Base-by-base conservation (phyloP, 1,140 invertebrate species). In the Drosophila tristis region DNA sequence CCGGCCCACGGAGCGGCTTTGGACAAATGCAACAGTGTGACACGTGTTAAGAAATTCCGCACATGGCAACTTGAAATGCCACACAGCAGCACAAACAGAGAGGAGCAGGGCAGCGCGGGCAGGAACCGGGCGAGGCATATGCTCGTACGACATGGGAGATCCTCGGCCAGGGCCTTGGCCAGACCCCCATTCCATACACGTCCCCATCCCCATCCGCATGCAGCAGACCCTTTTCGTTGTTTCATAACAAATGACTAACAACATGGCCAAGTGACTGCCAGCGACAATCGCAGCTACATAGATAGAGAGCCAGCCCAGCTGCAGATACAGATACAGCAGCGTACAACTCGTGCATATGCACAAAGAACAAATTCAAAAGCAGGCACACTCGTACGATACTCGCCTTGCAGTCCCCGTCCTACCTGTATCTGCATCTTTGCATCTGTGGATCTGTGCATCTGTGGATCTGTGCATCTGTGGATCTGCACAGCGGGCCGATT, bases 161-260 rank as follows among this genome's bases (percentile, higher is more conserved):
- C 66, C 74, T 62, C 56, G 43, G 60, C 31, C 62, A 35, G 16
- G 39, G 25, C 20, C 74, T 65, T 56, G 43, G 60, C 35, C 62
- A 35, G 16, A 50, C 15, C 23, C 56, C 23, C 35, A 44, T 43
- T 43, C 15, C n/a, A 11, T 35, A 0, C n/a, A 23, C 9, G 7
- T 45, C 25, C 43, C 44, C 35, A 66, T 59, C 42, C 26, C 16
- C 47, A 66, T 59, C 25, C 42, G 15, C 39, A 20, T 20, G 20
- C 20, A 20, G 1, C 20, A 55, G 65, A 74, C 80, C 80, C 76
- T 84, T 84, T 79, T 67, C 61, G 73, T 71, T 64, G 72, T 85
- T 80, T 87, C 82, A 89, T 87, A 87, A 87, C 84, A 87, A 87
- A 87, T 87, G 82, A 86, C 81, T 86, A 86, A 86, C 81, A 86